Conservation (phyloP, 2,113 vertebrate species). For the Aegypius monachus region DNA sequence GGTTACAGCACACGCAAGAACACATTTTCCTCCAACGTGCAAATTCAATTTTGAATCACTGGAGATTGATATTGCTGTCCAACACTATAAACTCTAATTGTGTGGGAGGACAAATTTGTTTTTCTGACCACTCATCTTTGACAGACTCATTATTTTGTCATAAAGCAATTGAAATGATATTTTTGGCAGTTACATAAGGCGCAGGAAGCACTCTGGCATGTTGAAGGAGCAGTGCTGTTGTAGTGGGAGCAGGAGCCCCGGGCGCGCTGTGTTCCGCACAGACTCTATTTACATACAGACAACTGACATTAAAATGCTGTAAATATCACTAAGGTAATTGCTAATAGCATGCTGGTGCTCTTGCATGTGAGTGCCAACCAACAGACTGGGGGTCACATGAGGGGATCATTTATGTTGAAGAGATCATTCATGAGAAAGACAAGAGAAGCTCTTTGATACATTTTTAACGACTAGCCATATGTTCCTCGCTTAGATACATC, state of each 20-base stretch:
- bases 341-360: slow-evolving; percentile 21
- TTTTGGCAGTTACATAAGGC: slow-evolving; percentile 49
- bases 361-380: slow-evolving; percentile 6
- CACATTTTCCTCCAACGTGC: not conserved
- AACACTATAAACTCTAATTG: slow-evolving; percentile 39
- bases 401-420: slow-evolving; percentile 1
- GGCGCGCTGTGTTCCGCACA: not conserved
- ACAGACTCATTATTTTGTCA: slow-evolving; percentile 67
- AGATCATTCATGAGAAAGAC: slow-evolving; percentile 12
- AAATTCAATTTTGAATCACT: slow-evolving; percentile 39
- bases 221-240: not conserved
- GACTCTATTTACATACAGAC: slow-evolving; percentile 48
- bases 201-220: not conserved
- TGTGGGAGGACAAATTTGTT: slow-evolving; percentile 54
- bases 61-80: slow-evolving; percentile 53
- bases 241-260: not conserved
- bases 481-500: slow-evolving; percentile 47
- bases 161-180: slow-evolving; percentile 28
- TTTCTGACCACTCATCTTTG: slow-evolving; percentile 59
- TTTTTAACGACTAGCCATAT: slow-evolving; percentile 54
- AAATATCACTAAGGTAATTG: slow-evolving; percentile 56
- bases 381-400: slow-evolving; percentile 27
- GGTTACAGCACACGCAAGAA: slow-evolving; percentile 7
- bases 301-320: slow-evolving; percentile 48
- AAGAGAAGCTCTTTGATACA: slow-evolving; percentile 26